phyloP scores from a whole-genome alignment of 2,888 invertebrate genomes.

The Plemyria rubiginata region DNA sequence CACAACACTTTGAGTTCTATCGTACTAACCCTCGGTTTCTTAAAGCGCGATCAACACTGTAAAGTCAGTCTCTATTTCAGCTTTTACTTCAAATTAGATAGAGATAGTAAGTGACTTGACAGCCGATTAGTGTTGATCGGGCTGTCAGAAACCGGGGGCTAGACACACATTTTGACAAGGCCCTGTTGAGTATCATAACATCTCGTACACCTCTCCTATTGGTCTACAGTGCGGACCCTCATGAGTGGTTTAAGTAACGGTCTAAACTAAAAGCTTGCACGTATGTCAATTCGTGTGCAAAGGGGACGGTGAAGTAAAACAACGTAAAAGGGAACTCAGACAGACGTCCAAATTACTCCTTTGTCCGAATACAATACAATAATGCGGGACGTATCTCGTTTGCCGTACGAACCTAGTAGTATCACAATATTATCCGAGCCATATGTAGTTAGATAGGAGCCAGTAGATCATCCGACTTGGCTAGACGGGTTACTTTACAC shows the following conservation, averaged over 20 bases:
- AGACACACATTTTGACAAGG: slow-evolving; percentile 10
- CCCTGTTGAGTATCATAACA: neutral
- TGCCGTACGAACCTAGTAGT: slow-evolving; percentile 20
- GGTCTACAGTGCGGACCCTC: neutral
- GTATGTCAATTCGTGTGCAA: neutral
- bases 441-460: slow-evolving; percentile 22
- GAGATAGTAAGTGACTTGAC: no score
- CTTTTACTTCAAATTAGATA: no score
- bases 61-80: no score
- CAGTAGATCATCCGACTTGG: slow-evolving; percentile 20
- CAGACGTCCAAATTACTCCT: slow-evolving; percentile 41
- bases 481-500: slow-evolving; percentile 24
- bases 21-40: no score
- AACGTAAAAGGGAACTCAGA: slow-evolving; percentile 18
- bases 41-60: no score
- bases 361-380: slow-evolving; percentile 43
- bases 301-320: slow-evolving; percentile 14
- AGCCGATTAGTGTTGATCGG: no score
- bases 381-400: slow-evolving; percentile 34
- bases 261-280: slow-evolving; percentile 12
- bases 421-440: slow-evolving; percentile 14
- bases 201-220: neutral
- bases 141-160: no score
- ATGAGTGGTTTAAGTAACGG: neutral
- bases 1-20: neutral